These are phyloP conservation scores for Cheumatopsyche charites DNA, from an alignment of 1,140 invertebrate genomes.

Conservation along the genomic window DNA sequence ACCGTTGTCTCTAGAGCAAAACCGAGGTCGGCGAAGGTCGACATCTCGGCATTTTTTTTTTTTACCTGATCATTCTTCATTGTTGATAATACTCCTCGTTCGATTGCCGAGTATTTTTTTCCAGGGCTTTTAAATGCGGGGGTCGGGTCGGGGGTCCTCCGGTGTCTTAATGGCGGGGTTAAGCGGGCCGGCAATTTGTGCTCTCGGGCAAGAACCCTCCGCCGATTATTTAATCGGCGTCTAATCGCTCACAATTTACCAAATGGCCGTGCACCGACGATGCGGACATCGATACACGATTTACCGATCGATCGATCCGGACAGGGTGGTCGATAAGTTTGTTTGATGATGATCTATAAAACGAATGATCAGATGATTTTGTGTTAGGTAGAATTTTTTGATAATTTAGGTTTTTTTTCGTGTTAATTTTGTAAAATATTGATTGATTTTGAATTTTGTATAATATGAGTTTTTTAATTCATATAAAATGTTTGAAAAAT, in stretches of 20 bases:
- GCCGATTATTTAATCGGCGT: constrained; percentile 47
- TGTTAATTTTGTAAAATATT: too few relatives aligned
- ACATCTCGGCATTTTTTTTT: too few relatives aligned
- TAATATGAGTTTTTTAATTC: too few relatives aligned
- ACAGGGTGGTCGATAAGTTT: constrained; percentile 8
- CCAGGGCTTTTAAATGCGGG: background rate
- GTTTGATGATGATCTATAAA: background rate
- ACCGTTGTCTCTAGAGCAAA: too few relatives aligned
- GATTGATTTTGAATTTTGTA: too few relatives aligned
- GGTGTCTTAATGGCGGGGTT: constrained; percentile 13
- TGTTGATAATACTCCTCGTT: too few relatives aligned
- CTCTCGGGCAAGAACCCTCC: background rate
- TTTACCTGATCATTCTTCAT: too few relatives aligned
- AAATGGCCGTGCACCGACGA: constrained; percentile 43
- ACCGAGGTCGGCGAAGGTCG: too few relatives aligned
- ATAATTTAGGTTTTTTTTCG: too few relatives aligned
- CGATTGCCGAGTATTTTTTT: too few relatives aligned
- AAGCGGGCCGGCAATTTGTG: constrained; percentile 36
- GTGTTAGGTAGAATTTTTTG: too few relatives aligned
- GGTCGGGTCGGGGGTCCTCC: constrained; percentile 22
- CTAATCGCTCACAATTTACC: constrained; percentile 48
- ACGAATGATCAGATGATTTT: background rate
- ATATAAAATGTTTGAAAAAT: too few relatives aligned
- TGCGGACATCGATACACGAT: constrained; percentile 37
- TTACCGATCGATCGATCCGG: constrained; percentile 23